Evolutionary conservation across 2,113 vertebrate genomes (phyloP).

Genomic region (Xenopus laevis): DNA sequence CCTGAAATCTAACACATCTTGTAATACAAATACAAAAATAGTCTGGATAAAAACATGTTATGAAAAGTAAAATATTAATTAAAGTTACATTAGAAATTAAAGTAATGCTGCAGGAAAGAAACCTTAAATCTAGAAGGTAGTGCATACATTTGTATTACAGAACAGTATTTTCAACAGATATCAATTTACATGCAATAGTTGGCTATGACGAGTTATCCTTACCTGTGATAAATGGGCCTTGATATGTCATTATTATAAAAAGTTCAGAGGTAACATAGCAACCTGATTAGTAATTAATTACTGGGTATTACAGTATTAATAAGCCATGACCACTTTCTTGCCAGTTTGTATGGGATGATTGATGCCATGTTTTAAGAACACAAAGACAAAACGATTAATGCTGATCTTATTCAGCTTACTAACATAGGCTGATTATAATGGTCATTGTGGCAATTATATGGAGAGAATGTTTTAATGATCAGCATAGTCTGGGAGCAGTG

Average conservation of each 20-base stretch:
- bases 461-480: background rate
- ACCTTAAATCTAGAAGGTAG: too few species aligned
- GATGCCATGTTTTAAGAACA: constrained; percentile 13
- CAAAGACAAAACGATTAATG: constrained; percentile 24
- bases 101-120: too few species aligned
- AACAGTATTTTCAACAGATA: constrained; percentile 12
- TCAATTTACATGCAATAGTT: constrained; percentile 31
- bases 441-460: background rate
- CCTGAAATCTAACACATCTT: too few species aligned
- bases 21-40: too few species aligned
- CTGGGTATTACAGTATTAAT: background rate
- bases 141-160: too few species aligned
- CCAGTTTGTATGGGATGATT: constrained; percentile 15
- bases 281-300: constrained; percentile 2
- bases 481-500: too few species aligned
- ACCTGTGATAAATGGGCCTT: constrained; percentile 27
- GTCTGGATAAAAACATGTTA: too few species aligned
- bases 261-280: constrained; percentile 17
- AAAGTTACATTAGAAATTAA: too few species aligned
- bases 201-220: constrained; percentile 7
- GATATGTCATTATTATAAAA: constrained; percentile 8
- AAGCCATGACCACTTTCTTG: constrained; percentile 4
- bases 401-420: constrained; percentile 2
- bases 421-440: background rate
- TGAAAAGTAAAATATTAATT: too few species aligned